phyloP scores from a whole-genome alignment of 2,797 vertebrate genomes.

The Petrocephalus sullivani region DNA sequence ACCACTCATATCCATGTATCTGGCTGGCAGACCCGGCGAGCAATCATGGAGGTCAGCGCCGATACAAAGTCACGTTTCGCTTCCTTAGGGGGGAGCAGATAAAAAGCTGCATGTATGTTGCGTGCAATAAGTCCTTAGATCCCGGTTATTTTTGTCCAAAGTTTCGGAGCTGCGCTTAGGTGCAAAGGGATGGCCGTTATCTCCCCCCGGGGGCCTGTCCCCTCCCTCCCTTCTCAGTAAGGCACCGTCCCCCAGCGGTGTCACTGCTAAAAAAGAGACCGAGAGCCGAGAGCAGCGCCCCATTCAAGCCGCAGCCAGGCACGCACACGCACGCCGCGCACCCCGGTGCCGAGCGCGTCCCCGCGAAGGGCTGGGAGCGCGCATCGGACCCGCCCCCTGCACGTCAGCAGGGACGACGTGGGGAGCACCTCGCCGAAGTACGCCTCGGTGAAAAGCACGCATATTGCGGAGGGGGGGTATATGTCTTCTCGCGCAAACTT shows the following conservation, averaged over 20 bases:
- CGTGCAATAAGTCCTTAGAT: background rate
- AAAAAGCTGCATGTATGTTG: background rate
- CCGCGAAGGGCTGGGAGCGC: slow-evolving; percentile 40
- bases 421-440: background rate
- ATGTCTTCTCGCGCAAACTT: background rate
- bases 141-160: background rate
- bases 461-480: background rate
- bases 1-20: slow-evolving; percentile 56
- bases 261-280: slow-evolving; percentile 79
- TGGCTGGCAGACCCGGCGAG: slow-evolving; percentile 45
- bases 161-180: slow-evolving; percentile 19
- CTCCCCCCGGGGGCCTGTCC: slow-evolving; percentile 36
- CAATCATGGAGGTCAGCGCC: slow-evolving; percentile 44
- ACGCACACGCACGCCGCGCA: slow-evolving; percentile 50
- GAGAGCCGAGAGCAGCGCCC: slow-evolving; percentile 81
- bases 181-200: slow-evolving; percentile 62
- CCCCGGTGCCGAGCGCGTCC: slow-evolving; percentile 47
- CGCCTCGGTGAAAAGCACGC: background rate
- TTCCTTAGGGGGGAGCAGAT: slow-evolving; percentile 21
- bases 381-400: slow-evolving; percentile 47
- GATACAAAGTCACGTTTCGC: slow-evolving; percentile 45
- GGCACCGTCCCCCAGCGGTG: slow-evolving; percentile 69
- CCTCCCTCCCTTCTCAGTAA: slow-evolving; percentile 60
- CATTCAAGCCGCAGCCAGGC: slow-evolving; percentile 61
- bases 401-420: slow-evolving; percentile 36